Percentiles rank a stretch among this genome's conserved stretches.
phyloP scores from a whole-genome alignment of 2,113 vertebrate genomes.

The Zonotrichia leucophrys region DNA sequence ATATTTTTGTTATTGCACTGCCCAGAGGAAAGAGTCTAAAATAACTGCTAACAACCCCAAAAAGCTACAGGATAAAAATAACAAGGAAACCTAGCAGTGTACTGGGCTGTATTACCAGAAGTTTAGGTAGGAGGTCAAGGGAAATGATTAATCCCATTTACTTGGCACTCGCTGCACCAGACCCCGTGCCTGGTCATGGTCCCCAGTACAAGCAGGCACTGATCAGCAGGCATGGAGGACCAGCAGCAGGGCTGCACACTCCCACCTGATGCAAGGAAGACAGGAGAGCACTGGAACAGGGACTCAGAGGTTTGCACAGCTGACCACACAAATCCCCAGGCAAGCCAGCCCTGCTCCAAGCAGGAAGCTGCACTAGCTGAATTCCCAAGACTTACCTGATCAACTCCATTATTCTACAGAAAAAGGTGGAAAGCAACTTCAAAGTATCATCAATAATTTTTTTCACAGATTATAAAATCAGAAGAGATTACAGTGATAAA shows the following conservation, averaged over 20 bases:
- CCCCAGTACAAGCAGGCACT: accelerated
- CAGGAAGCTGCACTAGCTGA: not conserved
- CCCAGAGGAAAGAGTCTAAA: conserved; percentile 22
- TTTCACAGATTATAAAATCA: not conserved
- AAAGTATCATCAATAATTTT: not conserved
- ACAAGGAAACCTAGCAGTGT: not conserved
- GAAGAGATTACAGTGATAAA: not conserved
- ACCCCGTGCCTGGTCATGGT: accelerated
- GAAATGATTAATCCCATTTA: not conserved
- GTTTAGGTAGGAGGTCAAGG: conserved; percentile 26
- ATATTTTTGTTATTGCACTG: not conserved
- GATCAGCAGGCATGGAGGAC: not conserved
- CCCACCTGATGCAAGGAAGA: not conserved
- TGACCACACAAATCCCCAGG: not conserved
- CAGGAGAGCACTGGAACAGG: not conserved
- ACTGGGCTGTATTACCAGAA: not conserved
- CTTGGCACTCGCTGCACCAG: not conserved
- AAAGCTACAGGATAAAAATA: conserved; percentile 32
- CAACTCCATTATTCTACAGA: not conserved
- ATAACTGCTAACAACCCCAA: not conserved
- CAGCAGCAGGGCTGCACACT: accelerated
- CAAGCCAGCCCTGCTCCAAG: not conserved
- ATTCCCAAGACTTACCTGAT: not conserved
- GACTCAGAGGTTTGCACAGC: not conserved
- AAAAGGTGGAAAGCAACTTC: not conserved